Evolutionary conservation across 2,888 invertebrate genomes (phyloP).

Genomic region (Lamellibrachia satsuma): DNA sequence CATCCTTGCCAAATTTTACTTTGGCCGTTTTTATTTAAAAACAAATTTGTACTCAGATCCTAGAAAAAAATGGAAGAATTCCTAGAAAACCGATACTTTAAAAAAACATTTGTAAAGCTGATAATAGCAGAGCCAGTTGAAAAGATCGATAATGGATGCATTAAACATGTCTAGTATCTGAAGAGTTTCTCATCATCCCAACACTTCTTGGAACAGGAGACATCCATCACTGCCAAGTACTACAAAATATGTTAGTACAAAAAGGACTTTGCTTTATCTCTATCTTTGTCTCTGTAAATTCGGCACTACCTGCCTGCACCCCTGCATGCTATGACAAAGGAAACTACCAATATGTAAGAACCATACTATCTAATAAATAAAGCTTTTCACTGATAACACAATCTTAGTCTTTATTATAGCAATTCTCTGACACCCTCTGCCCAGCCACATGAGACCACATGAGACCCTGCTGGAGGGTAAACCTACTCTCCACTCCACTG

Average conservation of each 20-base stretch:
- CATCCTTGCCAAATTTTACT: not conserved
- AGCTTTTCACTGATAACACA: too few species aligned
- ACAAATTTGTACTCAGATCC: not conserved
- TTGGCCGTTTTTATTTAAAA: too few species aligned
- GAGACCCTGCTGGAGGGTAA: too few species aligned
- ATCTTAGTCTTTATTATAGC: too few species aligned
- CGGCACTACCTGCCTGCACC: too few species aligned
- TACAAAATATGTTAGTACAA: not conserved
- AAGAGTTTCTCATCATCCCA: not conserved
- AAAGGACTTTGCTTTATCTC: not conserved
- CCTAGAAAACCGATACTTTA: not conserved
- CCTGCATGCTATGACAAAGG: too few species aligned
- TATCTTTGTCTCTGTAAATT: not conserved
- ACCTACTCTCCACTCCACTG: too few species aligned
- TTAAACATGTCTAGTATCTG: not conserved
- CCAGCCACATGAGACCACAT: too few species aligned
- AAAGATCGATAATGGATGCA: not conserved
- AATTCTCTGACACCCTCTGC: too few species aligned
- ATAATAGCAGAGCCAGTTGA: not conserved
- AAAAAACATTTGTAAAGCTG: not conserved
- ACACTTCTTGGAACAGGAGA: not conserved
- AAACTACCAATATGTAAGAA: too few species aligned
- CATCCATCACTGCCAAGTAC: not conserved
- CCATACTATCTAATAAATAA: too few species aligned
- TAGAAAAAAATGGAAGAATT: not conserved